Conservation (phyloP, 1,140 invertebrate species). For the Centruroides vittatus region DNA sequence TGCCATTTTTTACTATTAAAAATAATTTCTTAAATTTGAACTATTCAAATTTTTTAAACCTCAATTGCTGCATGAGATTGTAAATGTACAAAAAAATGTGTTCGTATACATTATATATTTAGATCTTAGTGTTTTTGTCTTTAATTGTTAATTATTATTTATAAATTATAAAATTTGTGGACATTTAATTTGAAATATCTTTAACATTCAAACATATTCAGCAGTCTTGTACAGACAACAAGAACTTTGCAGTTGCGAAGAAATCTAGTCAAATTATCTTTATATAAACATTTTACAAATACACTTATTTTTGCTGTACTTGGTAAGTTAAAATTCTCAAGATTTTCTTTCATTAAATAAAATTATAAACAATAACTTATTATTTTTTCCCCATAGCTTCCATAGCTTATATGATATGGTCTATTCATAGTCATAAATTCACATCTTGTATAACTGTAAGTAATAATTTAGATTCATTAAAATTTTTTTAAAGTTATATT, state of each 20-base stretch:
- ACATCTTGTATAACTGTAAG: conserved; percentile 52
- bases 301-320: conserved; percentile 77
- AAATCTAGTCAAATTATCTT: conserved; percentile 71
- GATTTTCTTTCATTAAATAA: conserved; percentile 3
- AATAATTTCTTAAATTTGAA: too few relatives aligned
- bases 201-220: conserved; percentile 32
- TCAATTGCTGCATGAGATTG: too few relatives aligned
- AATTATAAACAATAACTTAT: neutral
- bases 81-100: too few relatives aligned
- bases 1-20: too few relatives aligned
- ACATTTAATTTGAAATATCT: neutral
- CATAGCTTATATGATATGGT: conserved; percentile 83
- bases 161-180: too few relatives aligned
- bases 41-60: too few relatives aligned
- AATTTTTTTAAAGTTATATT: too few relatives aligned
- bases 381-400: conserved; percentile 40
- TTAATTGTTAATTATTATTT: too few relatives aligned
- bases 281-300: conserved; percentile 88
- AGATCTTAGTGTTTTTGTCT: too few relatives aligned
- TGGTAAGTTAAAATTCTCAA: conserved; percentile 25
- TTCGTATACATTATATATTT: too few relatives aligned
- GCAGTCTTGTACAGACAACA: conserved; percentile 72
- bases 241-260: conserved; percentile 64
- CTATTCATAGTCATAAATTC: conserved; percentile 58
- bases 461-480: conserved; percentile 15